Percentiles rank a stretch among this genome's conserved stretches.
Evolutionary conservation across 2,113 vertebrate species (phyloP).

Genomic region (Odontophorus gujanensis): DNA sequence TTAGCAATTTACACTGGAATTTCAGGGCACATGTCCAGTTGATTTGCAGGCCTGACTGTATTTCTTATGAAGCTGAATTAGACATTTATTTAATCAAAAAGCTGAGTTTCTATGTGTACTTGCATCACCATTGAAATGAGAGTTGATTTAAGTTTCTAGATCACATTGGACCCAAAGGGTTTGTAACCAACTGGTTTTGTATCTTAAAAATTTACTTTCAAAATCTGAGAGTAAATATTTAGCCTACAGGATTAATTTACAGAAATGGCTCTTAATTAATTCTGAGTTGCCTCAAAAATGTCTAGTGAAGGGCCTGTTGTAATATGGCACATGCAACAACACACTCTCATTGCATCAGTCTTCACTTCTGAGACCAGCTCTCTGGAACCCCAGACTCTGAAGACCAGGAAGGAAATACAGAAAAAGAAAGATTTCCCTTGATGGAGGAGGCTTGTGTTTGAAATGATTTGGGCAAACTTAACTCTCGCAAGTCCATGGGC

Average conservation of each 20-base stretch:
- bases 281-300: not conserved
- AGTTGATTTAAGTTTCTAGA: not conserved
- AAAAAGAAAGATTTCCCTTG: not conserved
- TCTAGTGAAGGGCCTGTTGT: not conserved
- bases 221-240: not conserved
- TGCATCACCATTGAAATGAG: not conserved
- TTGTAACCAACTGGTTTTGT: not conserved
- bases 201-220: not conserved
- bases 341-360: not conserved
- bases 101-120: not conserved
- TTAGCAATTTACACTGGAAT: not conserved
- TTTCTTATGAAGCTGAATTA: not conserved
- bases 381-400: not conserved
- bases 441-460: not conserved
- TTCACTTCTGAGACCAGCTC: not conserved
- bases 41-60: not conserved
- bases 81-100: not conserved
- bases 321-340: not conserved
- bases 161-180: not conserved
- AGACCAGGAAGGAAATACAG: not conserved
- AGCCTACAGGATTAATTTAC: not conserved
- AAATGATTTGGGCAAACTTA: not conserved
- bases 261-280: not conserved
- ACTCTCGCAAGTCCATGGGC: not conserved
- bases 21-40: not conserved